Evolutionary conservation across 2,888 invertebrate species (phyloP), one percentile per base, ranked within the genome.

Genomic region (Drosophila conformis): DNA sequence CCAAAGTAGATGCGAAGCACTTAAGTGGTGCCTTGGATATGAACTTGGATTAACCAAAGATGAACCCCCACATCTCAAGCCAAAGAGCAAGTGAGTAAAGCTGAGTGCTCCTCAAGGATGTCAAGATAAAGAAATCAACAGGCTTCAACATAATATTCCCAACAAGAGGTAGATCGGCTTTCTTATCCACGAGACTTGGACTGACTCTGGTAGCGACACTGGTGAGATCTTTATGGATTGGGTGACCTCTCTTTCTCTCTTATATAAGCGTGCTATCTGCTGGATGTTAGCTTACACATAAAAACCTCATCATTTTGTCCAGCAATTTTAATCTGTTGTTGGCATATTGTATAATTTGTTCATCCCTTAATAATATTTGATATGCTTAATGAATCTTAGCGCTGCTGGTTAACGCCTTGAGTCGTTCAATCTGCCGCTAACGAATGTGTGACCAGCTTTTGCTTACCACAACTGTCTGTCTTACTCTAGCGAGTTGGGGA

Each of bases 371-470:
- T 13, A 10, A 8, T 8, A 48, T 36, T 27, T 49, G 48, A 33
- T 72, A 51, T 40, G 57, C 61, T 66, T 76, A 73, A 69, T 63
- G 74, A 77, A 78, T 71, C 74, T 31, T 40, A 65, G 56, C 65
- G 69, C 46, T 59, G 70, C 65, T 59, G 70, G 77, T 77, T 77
- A 77, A 70, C 67, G 77, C 74, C 66, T 74, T 51, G 58, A 74
- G 74, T 70, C 62, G 66, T 70, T 77, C 77, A 77, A 77, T 77
- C 77, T 77, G 77, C 73, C 66, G 60, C 77, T 61, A 74, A 74
- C 46, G 70, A 77, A 70, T 63, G 60, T 49, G 57, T 65, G 54
- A 65, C 64, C 58, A 72, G 61, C 61, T 70, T 36, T 33, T 61
- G 61, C 56, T 53, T 53, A 46, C 21, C 57, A 13, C 58, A 58